These are phyloP conservation scores for Teleopsis dalmanni DNA, from an alignment of 1,140 invertebrate genomes.

Conservation along the genomic window DNA sequence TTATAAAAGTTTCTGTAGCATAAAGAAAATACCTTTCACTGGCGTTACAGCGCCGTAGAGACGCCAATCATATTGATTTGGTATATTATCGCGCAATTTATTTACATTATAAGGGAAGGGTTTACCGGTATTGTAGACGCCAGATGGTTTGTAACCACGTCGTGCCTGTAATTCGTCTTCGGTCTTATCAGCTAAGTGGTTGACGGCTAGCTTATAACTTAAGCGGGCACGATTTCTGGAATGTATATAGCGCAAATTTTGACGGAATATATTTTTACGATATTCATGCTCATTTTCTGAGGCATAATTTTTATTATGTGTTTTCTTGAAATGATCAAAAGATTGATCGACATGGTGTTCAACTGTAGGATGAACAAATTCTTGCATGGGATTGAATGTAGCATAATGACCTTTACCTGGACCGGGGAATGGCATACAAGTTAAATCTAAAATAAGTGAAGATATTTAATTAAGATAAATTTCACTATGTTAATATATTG, in stretches of 20 bases:
- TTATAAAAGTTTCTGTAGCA: neutral
- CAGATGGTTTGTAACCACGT: slow-evolving; percentile 63
- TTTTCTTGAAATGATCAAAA: slow-evolving; percentile 69
- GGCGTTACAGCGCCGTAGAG: slow-evolving; percentile 87
- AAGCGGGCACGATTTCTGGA: slow-evolving; percentile 73
- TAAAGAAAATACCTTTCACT: slow-evolving; percentile 64
- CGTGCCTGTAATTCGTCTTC: slow-evolving; percentile 72
- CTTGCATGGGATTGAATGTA: slow-evolving; percentile 88
- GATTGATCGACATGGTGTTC: slow-evolving; percentile 67
- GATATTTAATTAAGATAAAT: slow-evolving; percentile 5
- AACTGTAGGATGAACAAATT: slow-evolving; percentile 68
- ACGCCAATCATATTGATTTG: slow-evolving; percentile 79
- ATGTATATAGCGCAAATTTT: slow-evolving; percentile 82
- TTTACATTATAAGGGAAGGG: slow-evolving; percentile 64
- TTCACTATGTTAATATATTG: neutral
- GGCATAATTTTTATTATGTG: slow-evolving; percentile 65
- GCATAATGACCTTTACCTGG: slow-evolving; percentile 69
- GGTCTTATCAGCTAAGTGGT: slow-evolving; percentile 81
- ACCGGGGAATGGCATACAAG: slow-evolving; percentile 78
- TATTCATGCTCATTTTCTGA: slow-evolving; percentile 57
- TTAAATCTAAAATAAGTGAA: slow-evolving; percentile 46
- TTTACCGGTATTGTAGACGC: slow-evolving; percentile 61
- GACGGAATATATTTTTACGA: slow-evolving; percentile 74
- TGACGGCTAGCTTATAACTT: slow-evolving; percentile 69
- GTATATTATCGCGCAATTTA: slow-evolving; percentile 46